phyloP scores from a whole-genome alignment of 2,113 vertebrate genomes.

The Meriones unguiculatus region DNA sequence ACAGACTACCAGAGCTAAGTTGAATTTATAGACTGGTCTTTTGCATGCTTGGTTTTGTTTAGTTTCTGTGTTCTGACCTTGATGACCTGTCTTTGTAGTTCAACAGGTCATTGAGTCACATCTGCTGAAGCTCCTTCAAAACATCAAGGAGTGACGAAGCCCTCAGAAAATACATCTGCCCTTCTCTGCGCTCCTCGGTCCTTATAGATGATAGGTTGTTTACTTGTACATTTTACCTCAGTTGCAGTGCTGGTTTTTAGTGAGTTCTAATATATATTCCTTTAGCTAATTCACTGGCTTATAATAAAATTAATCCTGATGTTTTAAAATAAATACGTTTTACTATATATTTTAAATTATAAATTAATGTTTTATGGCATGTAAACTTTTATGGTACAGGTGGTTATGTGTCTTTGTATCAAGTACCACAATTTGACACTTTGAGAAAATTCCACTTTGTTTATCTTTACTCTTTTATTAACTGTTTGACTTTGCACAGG shows the following conservation, averaged over 20 bases:
- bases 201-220: conserved; percentile 63
- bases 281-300: conserved; percentile 73
- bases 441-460: conserved; percentile 30
- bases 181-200: conserved; percentile 63
- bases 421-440: conserved; percentile 65
- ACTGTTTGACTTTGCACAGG: conserved; percentile 67
- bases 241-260: conserved; percentile 77
- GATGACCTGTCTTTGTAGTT: conserved; percentile 87
- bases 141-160: conserved; percentile 91
- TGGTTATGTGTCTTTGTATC: conserved; percentile 70
- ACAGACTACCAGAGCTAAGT: not conserved
- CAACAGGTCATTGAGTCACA: conserved; percentile 99
- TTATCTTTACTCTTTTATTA: conserved; percentile 42
- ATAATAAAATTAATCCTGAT: conserved; percentile 70
- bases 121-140: conserved; percentile 95
- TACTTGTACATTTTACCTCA: conserved; percentile 80
- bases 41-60: not conserved
- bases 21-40: not conserved
- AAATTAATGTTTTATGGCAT: conserved; percentile 72
- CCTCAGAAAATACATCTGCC: not conserved
- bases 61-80: conserved; percentile 46
- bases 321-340: conserved; percentile 78
- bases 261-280: conserved; percentile 79
- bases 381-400: conserved; percentile 79
- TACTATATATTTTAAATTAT: conserved; percentile 77